phyloP scores from a whole-genome alignment of 2,797 vertebrate genomes.

The Synaphobranchus kaupii region DNA sequence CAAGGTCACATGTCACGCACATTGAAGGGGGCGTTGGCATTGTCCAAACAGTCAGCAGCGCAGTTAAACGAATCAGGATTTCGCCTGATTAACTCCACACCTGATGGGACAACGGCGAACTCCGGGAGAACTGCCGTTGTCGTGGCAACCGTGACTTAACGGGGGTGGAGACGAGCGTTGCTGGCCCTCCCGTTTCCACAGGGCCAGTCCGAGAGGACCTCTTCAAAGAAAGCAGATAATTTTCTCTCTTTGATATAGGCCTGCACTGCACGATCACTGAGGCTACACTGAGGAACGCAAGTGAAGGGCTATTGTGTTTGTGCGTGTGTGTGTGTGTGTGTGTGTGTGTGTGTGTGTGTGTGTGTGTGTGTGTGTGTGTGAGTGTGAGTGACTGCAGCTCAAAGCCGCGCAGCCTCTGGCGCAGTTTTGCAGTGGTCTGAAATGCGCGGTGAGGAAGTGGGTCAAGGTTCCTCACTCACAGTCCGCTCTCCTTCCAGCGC shows the following conservation, averaged over 20 bases:
- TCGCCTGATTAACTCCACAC: neutral
- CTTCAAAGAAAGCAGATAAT: neutral
- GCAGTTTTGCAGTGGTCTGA: neutral
- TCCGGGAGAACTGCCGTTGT: neutral
- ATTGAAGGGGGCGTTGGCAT: neutral
- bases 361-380: neutral
- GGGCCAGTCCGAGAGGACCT: neutral
- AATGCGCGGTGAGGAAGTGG: neutral
- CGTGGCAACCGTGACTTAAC: neutral
- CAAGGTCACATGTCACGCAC: slow-evolving; percentile 9
- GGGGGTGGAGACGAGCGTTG: neutral
- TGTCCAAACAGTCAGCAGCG: neutral
- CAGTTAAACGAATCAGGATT: neutral
- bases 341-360: neutral
- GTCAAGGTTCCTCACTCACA: neutral
- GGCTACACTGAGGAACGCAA: neutral
- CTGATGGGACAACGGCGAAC: neutral
- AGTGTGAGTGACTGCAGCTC: neutral
- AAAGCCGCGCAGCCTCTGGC: neutral
- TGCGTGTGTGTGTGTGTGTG: neutral
- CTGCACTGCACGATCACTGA: no score
- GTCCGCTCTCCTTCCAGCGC: neutral
- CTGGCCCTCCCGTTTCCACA: neutral
- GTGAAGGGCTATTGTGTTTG: neutral
- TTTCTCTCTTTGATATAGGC: neutral